Evolutionary conservation across 2,113 vertebrate genomes (phyloP).

Genomic region (Grammomys dolichurus): DNA sequence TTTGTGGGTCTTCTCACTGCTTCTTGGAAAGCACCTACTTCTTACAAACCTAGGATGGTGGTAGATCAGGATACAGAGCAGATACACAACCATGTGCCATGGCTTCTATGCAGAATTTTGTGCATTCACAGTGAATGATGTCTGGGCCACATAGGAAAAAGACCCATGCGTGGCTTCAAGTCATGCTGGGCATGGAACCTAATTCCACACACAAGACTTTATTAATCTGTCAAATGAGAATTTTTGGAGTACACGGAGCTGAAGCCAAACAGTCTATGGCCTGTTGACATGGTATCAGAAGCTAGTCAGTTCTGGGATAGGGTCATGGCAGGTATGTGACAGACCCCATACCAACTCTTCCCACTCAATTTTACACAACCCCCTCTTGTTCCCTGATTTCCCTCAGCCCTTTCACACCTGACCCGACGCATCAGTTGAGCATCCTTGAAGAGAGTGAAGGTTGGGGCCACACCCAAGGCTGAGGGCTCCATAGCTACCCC

Average conservation of each 20-base stretch:
- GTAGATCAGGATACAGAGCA: neutral
- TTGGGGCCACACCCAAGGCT: slow-evolving; percentile 87
- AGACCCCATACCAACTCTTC: neutral
- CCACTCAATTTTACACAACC: neutral
- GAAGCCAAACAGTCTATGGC: neutral
- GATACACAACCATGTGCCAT: neutral
- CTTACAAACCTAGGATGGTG: neutral
- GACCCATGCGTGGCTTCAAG: neutral
- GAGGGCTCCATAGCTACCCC: slow-evolving; percentile 93
- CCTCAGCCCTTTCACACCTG: slow-evolving; percentile 81
- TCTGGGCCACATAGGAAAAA: neutral
- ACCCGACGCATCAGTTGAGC: slow-evolving; percentile 92
- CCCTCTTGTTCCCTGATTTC: too few species aligned
- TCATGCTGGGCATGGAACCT: neutral
- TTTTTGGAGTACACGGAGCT: too few species aligned
- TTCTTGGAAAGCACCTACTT: neutral
- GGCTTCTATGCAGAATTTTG: neutral
- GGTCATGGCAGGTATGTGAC: neutral
- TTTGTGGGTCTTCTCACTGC: neutral
- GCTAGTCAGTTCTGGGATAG: too few species aligned
- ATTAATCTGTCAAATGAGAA: neutral
- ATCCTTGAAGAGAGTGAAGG: slow-evolving; percentile 92
- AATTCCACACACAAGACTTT: neutral
- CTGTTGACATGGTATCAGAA: neutral
- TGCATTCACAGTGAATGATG: too few species aligned